These are phyloP conservation scores for Cataglyphis altisquamis DNA, from an alignment of 2,888 invertebrate genomes.

Conservation along the genomic window DNA sequence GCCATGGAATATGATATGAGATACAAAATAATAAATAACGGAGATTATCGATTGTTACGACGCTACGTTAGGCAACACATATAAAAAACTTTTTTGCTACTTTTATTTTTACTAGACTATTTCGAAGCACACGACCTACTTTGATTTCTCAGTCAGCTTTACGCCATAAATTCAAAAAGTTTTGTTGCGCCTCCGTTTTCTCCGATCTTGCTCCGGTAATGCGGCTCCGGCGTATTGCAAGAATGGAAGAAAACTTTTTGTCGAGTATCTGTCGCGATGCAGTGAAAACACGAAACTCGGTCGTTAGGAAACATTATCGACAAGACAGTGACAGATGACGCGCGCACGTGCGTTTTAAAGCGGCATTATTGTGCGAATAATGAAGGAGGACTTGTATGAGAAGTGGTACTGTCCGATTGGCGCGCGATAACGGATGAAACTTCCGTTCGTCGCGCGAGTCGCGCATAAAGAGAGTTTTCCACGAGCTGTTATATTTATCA, in stretches of 20 bases:
- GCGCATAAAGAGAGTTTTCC: slow-evolving; percentile 42
- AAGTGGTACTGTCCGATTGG: slow-evolving; percentile 31
- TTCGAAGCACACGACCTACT: slow-evolving; percentile 67
- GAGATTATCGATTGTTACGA: slow-evolving; percentile 24
- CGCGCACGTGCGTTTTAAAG: slow-evolving; percentile 28
- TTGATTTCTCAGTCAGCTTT: slow-evolving; percentile 64
- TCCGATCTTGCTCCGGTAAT: slow-evolving; percentile 68
- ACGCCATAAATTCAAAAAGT: slow-evolving; percentile 72
- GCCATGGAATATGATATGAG: neutral
- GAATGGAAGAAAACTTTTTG: slow-evolving; percentile 40
- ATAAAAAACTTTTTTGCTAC: slow-evolving; percentile 67
- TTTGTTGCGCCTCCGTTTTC: slow-evolving; percentile 62
- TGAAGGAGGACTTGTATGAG: neutral
- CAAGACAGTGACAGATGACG: slow-evolving; percentile 43
- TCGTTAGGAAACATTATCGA: slow-evolving; percentile 48
- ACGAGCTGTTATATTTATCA: slow-evolving; percentile 66
- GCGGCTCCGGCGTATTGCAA: slow-evolving; percentile 65
- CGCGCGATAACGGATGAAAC: slow-evolving; percentile 28
- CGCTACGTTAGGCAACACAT: slow-evolving; percentile 28
- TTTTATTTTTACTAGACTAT: slow-evolving; percentile 41
- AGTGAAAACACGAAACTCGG: slow-evolving; percentile 19
- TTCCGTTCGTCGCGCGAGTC: slow-evolving; percentile 22
- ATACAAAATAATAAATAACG: neutral
- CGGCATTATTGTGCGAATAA: slow-evolving; percentile 26
- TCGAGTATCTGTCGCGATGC: slow-evolving; percentile 31